Evolutionary conservation across 2,113 vertebrate genomes (phyloP), one percentile per base, ranked within the genome.

Genomic region (Eleginops maclovinus): DNA sequence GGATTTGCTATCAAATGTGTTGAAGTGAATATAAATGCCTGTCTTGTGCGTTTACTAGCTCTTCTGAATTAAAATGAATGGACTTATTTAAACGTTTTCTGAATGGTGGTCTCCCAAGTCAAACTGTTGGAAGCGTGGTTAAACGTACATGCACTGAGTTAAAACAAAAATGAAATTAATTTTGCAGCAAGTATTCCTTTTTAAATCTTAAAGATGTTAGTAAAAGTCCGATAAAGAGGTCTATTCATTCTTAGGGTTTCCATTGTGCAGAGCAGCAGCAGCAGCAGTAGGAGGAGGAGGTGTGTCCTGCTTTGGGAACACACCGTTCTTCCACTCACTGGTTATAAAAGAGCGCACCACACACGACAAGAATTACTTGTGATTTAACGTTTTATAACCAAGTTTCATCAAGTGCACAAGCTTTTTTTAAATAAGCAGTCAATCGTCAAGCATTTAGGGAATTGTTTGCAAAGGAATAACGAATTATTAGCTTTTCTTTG

Each of bases 271-370:
- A 46, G 9, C 14, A 41, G 19, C 66, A 17, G 63, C 9, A 50
- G 50, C 12, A 46, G 9, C 14, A 41, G 19, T 61, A 17, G 63
- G 9, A 50, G 50, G 0, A 11, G 83, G 87, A 77, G 91, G 87
- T 51, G 83, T 88, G 87, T 88, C 86, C 60, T 22, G 53, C 73
- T 71, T 62, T 64, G 75, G 79, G 82, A 92, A 92, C 88, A 91
- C 44, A 13, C 41, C 81, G 87, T 88, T 75, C 88, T 77, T 75
- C 50, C 67, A 59, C 77, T 15, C 56, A 12, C 11, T 44, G 55
- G 31, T 79, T 69, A 72, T 67, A 41, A 68, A 82, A 87, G 49
- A 36, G 43, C 54, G 26, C 49, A 11, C 21, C 63, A 16, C 40
- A 16, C 44, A 21, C 41, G 28, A 16, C 50, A 5, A 9, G 53